Percentiles rank a stretch among this genome's conserved stretches.
These are phyloP conservation scores for Diplosoma virens DNA, from an alignment of 23 tunicate genomes.

Conservation along the genomic window DNA sequence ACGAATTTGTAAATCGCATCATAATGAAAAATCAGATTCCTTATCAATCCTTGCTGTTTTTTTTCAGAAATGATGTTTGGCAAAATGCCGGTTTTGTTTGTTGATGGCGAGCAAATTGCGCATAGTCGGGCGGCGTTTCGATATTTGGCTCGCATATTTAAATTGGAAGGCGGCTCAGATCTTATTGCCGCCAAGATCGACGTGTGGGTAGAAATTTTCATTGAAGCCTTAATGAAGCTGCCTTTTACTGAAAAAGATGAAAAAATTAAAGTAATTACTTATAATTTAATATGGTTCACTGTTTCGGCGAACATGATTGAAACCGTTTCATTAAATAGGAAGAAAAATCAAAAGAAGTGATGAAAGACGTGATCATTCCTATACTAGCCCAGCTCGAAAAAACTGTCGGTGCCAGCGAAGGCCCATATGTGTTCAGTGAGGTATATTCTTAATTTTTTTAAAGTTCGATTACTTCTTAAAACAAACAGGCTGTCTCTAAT, in stretches of 20 bases:
- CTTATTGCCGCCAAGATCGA: conserved; percentile 38
- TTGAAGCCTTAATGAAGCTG: conserved; percentile 4
- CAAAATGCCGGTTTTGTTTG: conserved; percentile 46
- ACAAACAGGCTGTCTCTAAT: no score
- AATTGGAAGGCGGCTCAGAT: conserved; percentile 11
- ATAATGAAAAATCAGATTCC: no score
- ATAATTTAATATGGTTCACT: no score
- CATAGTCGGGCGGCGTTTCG: conserved; percentile 59
- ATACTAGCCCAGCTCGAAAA: conserved; percentile 11
- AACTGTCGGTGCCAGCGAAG: neutral
- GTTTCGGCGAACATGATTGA: neutral
- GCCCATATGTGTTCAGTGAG: conserved; percentile 35
- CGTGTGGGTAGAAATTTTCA: conserved; percentile 44
- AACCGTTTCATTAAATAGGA: neutral
- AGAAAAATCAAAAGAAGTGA: neutral
- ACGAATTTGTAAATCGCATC: no score
- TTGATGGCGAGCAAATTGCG: conserved; percentile 50
- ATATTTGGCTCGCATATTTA: conserved; percentile 38
- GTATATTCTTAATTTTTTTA: conserved; percentile 11
- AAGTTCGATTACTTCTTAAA: no score
- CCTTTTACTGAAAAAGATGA: conserved; percentile 48
- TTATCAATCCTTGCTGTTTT: no score
- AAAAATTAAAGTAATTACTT: conserved; percentile 34
- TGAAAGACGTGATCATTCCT: conserved; percentile 4
- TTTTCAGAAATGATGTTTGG: conserved; percentile 46